phyloP scores from a whole-genome alignment of 2,888 invertebrate species.

The Apodemia hepburni region DNA sequence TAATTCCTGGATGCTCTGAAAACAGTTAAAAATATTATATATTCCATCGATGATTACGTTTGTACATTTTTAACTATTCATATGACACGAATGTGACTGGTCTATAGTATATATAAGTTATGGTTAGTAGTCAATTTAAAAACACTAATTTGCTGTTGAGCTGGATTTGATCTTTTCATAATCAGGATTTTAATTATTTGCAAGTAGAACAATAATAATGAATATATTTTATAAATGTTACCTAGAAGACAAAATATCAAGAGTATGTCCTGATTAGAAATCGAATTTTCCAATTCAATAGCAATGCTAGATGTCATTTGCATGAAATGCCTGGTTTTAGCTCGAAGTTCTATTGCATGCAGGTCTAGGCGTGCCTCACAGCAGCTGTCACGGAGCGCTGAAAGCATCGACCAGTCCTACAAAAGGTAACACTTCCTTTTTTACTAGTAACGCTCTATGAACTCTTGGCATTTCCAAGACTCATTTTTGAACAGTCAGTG shows the following conservation, averaged over 20 bases:
- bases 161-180: conserved; percentile 19
- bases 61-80: no score
- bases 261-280: background rate
- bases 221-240: no score
- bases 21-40: no score
- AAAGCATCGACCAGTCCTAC: conserved; percentile 81
- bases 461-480: conserved; percentile 1
- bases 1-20: no score
- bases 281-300: conserved; percentile 20
- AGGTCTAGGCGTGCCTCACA: conserved; percentile 94
- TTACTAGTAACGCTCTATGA: background rate
- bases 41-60: no score
- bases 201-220: no score
- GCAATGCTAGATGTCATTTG: conserved; percentile 39
- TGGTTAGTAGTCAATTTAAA: conserved; percentile 26
- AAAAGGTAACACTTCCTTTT: conserved; percentile 73
- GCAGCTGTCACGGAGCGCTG: conserved; percentile 86
- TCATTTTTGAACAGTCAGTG: conserved; percentile 5
- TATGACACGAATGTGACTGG: no score
- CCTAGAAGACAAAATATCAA: background rate
- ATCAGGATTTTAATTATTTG: no score
- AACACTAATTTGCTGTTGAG: conserved; percentile 27
- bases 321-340: conserved; percentile 73
- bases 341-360: conserved; percentile 79
- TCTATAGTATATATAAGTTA: no score